Base-by-base conservation (phyloP, 2,888 invertebrate species). In the Spisula subtruncata region DNA sequence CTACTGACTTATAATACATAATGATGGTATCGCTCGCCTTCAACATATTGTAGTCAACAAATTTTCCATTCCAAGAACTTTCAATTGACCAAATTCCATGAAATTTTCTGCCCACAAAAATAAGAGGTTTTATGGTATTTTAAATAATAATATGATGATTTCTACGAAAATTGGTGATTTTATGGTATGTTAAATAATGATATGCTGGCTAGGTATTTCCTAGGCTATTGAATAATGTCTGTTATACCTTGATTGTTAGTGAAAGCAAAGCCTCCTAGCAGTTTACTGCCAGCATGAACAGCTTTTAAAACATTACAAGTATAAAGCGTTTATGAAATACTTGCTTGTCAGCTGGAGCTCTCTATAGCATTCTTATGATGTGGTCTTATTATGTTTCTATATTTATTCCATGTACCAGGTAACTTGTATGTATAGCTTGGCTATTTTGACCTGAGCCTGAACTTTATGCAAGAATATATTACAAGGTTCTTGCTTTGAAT, bases 141-240 rank as follows among this genome's bases (percentile, higher is more conserved):
- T 56, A 6, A 80, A 80, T 46, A 35, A 35, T 20, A 10, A 32
- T 80, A 14, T 80, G 80, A 8, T 25, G 80, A n/a, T n/a, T n/a
- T n/a, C n/a, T n/a, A n/a, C n/a, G n/a, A n/a, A n/a, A n/a, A n/a
- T n/a, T n/a, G n/a, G 41, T 41, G 41, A 41, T 41, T 41, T 41
- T 41, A 41, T 8, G 8, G 41, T 41, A 41, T 20, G 16, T 5
- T 56, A 6, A 80, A 80, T 46, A 35, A 35, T 20, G 20, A 32
- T 80, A 14, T 80, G 80, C 29, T 25, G 80, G 41, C n/a, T 80
- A 80, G 25, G 20, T 80, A 80, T 80, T 80, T 80, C 35, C 46
- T 48, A 66, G 60, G 25, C 41, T 41, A 41, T 41, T 41, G 41
- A 41, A 25, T 16, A 66, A n/a, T 25, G 25, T 25, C 20, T 66